phyloP scores from a whole-genome alignment of 2,797 vertebrate species.

The Semaprochilodus insignis region DNA sequence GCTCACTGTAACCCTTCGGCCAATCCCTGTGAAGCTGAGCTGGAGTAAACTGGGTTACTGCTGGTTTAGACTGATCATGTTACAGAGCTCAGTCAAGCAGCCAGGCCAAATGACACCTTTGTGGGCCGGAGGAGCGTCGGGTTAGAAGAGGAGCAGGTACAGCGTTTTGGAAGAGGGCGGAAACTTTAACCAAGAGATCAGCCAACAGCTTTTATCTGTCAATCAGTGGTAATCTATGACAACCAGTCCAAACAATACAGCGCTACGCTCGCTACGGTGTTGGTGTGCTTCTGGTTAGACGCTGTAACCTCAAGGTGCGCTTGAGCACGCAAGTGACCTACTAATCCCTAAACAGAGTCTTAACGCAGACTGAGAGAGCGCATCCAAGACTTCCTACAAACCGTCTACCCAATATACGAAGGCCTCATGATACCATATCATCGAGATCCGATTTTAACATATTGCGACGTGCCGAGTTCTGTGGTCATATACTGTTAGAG shows the following conservation, averaged over 20 bases:
- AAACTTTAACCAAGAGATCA: neutral
- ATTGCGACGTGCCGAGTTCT: too few species aligned
- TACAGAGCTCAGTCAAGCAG: constrained; percentile 66
- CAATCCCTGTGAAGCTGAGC: constrained; percentile 63
- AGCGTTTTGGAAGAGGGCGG: too few species aligned
- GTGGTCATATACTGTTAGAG: too few species aligned
- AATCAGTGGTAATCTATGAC: neutral
- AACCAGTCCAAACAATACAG: too few species aligned
- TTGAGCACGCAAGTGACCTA: neutral
- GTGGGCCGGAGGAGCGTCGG: constrained; percentile 54
- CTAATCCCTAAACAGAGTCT: neutral
- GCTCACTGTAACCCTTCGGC: constrained; percentile 55
- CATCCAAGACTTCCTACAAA: neutral
- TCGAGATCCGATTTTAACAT: too few species aligned
- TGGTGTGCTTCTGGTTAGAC: too few species aligned
- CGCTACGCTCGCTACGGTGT: too few species aligned
- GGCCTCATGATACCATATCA: too few species aligned
- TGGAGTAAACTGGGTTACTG: constrained; percentile 63
- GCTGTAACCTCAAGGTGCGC: too few species aligned
- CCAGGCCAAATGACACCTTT: constrained; percentile 49
- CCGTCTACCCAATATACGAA: too few species aligned
- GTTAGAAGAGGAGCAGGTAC: neutral
- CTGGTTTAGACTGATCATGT: constrained; percentile 74
- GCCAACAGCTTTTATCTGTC: neutral
- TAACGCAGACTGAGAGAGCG: neutral